These are phyloP conservation scores for Phyllostomus hastatus DNA, from an alignment of 2,113 vertebrate species.

Conservation along the genomic window DNA sequence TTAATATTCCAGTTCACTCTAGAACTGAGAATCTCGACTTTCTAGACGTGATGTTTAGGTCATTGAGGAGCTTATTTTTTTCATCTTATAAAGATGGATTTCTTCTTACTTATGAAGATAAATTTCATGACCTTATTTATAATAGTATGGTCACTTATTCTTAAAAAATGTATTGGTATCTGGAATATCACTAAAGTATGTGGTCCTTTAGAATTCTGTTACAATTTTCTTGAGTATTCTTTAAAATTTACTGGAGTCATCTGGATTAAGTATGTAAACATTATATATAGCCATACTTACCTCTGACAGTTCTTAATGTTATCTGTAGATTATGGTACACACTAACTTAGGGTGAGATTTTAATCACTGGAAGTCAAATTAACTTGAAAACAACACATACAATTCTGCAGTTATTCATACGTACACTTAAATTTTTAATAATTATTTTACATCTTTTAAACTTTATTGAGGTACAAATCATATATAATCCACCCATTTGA, in stretches of 20 bases:
- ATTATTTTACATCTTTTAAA: background rate
- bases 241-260: background rate
- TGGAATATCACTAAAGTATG: background rate
- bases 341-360: background rate
- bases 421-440: background rate
- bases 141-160: background rate
- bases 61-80: background rate
- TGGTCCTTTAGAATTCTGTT: constrained; percentile 1
- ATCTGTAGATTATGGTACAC: background rate
- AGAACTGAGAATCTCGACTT: background rate
- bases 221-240: background rate
- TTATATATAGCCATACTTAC: background rate
- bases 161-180: background rate
- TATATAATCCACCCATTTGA: background rate
- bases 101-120: background rate
- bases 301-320: background rate
- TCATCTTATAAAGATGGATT: background rate
- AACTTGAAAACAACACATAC: background rate
- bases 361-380: background rate
- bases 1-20: background rate
- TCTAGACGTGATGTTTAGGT: background rate
- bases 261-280: background rate
- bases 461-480: background rate
- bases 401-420: background rate
- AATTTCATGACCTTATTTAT: background rate